A percentile compares a stretch with the other conserved stretches of the same genome.
These are phyloP conservation scores for Epiblema foenella DNA, from an alignment of 2,888 invertebrate genomes.

Conservation along the genomic window DNA sequence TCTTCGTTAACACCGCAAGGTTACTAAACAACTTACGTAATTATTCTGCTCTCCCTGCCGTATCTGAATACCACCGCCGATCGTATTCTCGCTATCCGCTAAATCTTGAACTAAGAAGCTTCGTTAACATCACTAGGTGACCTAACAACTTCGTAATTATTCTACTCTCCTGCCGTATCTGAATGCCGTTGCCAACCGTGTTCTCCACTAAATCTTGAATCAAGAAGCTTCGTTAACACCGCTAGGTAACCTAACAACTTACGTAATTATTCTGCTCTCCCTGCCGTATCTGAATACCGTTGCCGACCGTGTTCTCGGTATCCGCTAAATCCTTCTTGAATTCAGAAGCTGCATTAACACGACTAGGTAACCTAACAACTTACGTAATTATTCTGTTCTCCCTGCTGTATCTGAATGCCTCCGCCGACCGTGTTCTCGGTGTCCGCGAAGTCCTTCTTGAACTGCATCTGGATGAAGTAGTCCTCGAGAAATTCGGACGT, in stretches of 20 bases:
- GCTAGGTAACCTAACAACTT: slow-evolving; percentile 56
- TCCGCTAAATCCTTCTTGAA: too few species aligned
- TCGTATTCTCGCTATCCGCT: slow-evolving; percentile 79
- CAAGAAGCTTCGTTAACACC: too few species aligned
- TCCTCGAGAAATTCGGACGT: slow-evolving; percentile 86
- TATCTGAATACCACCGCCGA: slow-evolving; percentile 87
- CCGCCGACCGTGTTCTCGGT: slow-evolving; percentile 87
- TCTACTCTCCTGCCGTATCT: slow-evolving; percentile 81
- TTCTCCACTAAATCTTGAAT: slow-evolving; percentile 73
- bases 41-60: slow-evolving; percentile 82
- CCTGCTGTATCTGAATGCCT: slow-evolving; percentile 85
- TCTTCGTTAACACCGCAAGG: too few species aligned
- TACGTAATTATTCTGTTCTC: slow-evolving; percentile 82
- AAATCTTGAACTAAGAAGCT: too few species aligned
- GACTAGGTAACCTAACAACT: slow-evolving; percentile 50
- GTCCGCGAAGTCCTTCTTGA: slow-evolving; percentile 88
- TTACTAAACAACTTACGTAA: slow-evolving; percentile 70
- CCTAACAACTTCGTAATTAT: slow-evolving; percentile 74
- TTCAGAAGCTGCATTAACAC: too few species aligned
- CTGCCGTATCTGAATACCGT: slow-evolving; percentile 86
- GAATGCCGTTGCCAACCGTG: slow-evolving; percentile 86
- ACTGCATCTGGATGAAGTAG: slow-evolving; percentile 86
- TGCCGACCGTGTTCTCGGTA: slow-evolving; percentile 86
- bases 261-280: slow-evolving; percentile 83
- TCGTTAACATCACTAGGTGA: too few species aligned